Conservation (phyloP, 2,113 vertebrate genomes). For the Sciurus niger region DNA sequence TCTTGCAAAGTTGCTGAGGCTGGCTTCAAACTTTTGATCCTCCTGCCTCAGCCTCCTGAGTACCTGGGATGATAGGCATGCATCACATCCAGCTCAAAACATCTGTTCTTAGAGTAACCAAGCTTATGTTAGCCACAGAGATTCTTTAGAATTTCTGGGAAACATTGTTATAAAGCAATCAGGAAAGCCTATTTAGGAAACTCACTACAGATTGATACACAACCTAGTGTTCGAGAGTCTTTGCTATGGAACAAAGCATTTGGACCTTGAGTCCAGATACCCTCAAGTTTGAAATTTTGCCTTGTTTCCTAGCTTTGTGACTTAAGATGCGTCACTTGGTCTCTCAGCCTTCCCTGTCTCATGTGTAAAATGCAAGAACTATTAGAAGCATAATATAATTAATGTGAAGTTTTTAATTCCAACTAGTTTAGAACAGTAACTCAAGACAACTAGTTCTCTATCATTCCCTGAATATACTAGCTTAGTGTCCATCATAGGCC, state of each 20-base stretch:
- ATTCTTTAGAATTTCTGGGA: conserved; percentile 8
- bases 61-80: no score
- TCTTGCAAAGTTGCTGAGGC: no score
- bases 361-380: not conserved
- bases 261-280: not conserved
- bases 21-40: no score
- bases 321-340: not conserved
- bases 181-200: not conserved
- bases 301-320: not conserved
- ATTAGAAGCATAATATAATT: not conserved
- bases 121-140: not conserved
- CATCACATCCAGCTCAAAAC: not conserved
- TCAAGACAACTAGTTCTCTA: not conserved
- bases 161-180: not conserved
- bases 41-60: no score
- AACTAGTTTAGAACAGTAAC: not conserved
- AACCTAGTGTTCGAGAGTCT: not conserved
- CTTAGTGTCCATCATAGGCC: not conserved
- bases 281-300: not conserved
- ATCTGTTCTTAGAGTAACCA: not conserved
- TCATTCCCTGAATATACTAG: not conserved
- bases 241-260: not conserved
- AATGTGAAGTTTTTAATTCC: not conserved
- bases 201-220: not conserved
- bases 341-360: not conserved